These are phyloP conservation scores for Bombylius discolor DNA, from an alignment of 2,888 invertebrate species.

Conservation along the genomic window DNA sequence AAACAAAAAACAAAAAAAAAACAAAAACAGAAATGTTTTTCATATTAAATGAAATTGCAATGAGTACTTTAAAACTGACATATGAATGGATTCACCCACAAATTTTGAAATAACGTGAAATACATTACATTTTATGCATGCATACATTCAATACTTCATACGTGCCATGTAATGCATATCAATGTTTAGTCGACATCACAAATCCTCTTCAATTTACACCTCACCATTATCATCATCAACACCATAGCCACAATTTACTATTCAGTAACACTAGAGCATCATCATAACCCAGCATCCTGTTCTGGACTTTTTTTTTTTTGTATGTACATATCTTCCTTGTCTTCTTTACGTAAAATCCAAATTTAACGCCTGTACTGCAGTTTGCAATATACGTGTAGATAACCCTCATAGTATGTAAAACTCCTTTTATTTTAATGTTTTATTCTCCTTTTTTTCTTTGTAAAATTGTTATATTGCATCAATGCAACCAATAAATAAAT, in stretches of 20 bases:
- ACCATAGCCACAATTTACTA: background rate
- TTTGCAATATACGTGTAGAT: too few relatives aligned
- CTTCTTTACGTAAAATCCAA: too few relatives aligned
- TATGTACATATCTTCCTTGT: too few relatives aligned
- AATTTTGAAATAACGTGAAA: background rate
- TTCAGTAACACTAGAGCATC: too few relatives aligned
- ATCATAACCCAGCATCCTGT: too few relatives aligned
- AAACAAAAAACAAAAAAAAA: too few relatives aligned
- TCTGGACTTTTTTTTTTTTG: too few relatives aligned
- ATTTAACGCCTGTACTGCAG: too few relatives aligned
- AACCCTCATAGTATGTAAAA: too few relatives aligned
- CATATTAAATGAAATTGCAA: background rate
- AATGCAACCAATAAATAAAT: conserved; percentile 15
- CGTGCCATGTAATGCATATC: background rate
- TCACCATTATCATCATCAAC: background rate
- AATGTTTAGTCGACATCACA: background rate
- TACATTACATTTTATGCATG: background rate
- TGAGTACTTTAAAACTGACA: background rate
- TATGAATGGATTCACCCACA: background rate
- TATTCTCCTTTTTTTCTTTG: background rate
- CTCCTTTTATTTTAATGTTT: background rate
- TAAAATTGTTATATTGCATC: conserved; percentile 7
- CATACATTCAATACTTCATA: background rate
- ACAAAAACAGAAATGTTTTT: too few relatives aligned
- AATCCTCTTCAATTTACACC: background rate